Evolutionary conservation across 2,888 invertebrate genomes (phyloP).

Genomic region (Cataglyphis cursor): DNA sequence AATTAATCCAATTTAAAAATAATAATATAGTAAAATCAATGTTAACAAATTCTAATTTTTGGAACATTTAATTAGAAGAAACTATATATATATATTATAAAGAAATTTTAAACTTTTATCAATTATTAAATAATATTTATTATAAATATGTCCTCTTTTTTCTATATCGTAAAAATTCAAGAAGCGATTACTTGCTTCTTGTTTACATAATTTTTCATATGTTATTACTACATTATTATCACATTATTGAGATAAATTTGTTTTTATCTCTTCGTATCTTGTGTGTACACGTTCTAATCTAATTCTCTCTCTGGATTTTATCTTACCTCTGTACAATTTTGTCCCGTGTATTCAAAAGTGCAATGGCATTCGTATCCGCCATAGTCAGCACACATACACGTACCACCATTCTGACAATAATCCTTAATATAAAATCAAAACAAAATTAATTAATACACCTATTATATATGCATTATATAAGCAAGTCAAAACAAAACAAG

Average conservation of each 20-base stretch:
- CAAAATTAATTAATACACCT: neutral
- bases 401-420: slow-evolving; percentile 92
- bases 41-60: neutral
- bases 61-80: neutral
- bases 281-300: neutral
- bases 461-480: neutral
- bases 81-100: neutral
- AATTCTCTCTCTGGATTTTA: slow-evolving; percentile 21
- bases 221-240: neutral
- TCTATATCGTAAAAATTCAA: neutral
- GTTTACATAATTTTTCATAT: neutral
- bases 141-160: neutral
- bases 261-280: neutral
- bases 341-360: slow-evolving; percentile 90
- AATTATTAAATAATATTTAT: neutral
- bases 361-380: slow-evolving; percentile 91
- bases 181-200: neutral
- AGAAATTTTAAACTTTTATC: neutral
- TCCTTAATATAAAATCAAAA: slow-evolving; percentile 78
- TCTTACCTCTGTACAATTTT: slow-evolving; percentile 92
- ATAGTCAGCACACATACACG: slow-evolving; percentile 90
- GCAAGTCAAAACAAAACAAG: neutral
- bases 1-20: neutral
- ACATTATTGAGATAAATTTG: neutral
- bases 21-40: neutral